A percentile compares a stretch with the other conserved stretches of the same genome.
phyloP scores from a whole-genome alignment of 35 echinoderm and acorn worm genomes.

The Heliocidaris erythrogramma region DNA sequence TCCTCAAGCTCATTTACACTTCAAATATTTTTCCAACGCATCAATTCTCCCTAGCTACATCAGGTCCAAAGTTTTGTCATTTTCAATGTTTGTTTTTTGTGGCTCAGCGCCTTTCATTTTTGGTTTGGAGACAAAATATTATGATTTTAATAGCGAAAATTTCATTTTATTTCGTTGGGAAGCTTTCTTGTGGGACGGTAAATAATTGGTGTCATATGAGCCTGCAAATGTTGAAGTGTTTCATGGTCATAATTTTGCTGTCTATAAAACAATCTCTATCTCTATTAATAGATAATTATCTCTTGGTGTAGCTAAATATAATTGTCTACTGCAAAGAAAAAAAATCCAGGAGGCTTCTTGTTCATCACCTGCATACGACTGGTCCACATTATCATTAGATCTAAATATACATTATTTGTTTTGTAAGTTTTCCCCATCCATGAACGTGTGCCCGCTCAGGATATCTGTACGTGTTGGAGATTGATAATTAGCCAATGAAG shows the following conservation, averaged over 20 bases:
- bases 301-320: neutral
- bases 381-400: no score
- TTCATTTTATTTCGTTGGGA: neutral
- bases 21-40: neutral
- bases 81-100: neutral
- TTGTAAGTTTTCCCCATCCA: no score
- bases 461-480: no score
- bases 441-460: no score
- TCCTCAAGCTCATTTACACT: neutral
- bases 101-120: neutral
- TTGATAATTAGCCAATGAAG: no score
- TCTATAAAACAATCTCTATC: neutral
- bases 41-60: neutral
- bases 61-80: neutral
- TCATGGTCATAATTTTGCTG: no score
- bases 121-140: neutral
- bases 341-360: no score
- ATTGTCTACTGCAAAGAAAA: no score
- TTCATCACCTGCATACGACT: no score
- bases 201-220: neutral
- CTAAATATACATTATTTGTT: no score
- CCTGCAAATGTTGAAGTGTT: neutral
- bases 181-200: neutral
- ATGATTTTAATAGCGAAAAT: neutral
- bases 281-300: neutral